Evolutionary conservation across 2,888 invertebrate genomes (phyloP).

Genomic region (Gryllus longicercus): DNA sequence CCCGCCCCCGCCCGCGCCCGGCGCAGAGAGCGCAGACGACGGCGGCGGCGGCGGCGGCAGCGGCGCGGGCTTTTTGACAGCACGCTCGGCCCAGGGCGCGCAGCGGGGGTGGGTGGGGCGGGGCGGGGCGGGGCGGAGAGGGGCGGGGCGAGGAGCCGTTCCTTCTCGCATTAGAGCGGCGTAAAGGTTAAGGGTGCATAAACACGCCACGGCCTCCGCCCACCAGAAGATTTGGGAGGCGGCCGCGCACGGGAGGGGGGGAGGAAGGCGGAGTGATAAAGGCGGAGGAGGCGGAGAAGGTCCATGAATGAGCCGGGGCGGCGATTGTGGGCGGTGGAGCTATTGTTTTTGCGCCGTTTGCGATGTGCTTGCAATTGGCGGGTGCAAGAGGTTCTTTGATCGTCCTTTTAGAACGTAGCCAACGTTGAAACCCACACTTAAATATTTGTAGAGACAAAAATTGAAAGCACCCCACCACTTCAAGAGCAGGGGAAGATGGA

Average conservation of each 20-base stretch:
- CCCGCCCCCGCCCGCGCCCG: slow-evolving; percentile 7
- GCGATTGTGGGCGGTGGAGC: not conserved
- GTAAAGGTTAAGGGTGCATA: slow-evolving; percentile 8
- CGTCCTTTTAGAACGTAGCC: too few species aligned
- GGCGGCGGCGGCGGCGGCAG: not conserved
- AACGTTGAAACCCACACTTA: too few species aligned
- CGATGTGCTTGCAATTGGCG: too few species aligned
- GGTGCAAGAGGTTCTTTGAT: too few species aligned
- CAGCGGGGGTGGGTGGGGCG: not conserved
- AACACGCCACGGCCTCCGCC: not conserved
- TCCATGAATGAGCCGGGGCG: not conserved
- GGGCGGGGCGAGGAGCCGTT: not conserved
- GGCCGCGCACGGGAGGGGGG: not conserved
- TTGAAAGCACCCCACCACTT: too few species aligned
- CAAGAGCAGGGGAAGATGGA: too few species aligned
- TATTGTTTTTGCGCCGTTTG: too few species aligned
- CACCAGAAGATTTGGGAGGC: not conserved
- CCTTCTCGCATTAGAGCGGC: not conserved
- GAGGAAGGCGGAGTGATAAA: not conserved
- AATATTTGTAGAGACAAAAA: too few species aligned
- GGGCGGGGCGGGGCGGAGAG: not conserved
- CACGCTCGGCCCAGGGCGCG: too few species aligned
- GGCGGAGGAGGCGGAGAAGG: not conserved
- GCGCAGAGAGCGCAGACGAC: too few species aligned
- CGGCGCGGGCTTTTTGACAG: not conserved